Base-by-base conservation (phyloP, 2,113 vertebrate genomes). In the Onychostruthus taczanowskii region DNA sequence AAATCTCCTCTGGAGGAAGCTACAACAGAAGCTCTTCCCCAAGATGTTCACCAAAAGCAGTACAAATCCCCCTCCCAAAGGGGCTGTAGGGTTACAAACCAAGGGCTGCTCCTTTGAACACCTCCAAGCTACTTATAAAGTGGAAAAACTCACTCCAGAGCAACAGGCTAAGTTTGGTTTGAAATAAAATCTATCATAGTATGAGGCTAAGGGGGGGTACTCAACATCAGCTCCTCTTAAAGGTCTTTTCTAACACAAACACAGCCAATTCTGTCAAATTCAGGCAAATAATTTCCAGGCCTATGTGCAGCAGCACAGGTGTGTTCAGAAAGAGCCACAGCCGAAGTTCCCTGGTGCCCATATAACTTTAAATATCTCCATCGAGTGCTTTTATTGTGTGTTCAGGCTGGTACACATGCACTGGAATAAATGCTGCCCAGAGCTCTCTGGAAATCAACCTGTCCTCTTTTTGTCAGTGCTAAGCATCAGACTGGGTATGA, bases 171-270 rank as follows among this genome's bases (percentile, higher is more conserved):
- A 43, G 44, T 56, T 17, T 49, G 7, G 16, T 69, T 46, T 58
- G 47, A 86, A 89, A 69, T 55, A 58, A 90, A 89, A 46, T 41
- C n/a, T 35, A 11, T 13, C 18, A 5, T 0, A 49, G 4, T 10
- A 18, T 2, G 6, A 26, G 50, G 22, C 37, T 74, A 9, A 16
- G 35, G 15, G 4, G 4, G 11, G 5, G 3, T 1, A 3, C 13
- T 66, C 50, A 58, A 19, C 23, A 52, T 56, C 52, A 64, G 12
- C 31, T 70, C n/a, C 55, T 61, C 62, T 9, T 10, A 64, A 33
- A 30, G 46, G 31, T 41, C 10, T 56, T 74, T 86, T 5, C 44
- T 62, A 26, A 62, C 2, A 3, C 18, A 73, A 31, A 47, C 11
- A 13, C 9, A 47, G 17, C 2, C 11, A 49, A 19, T 47, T 85